phyloP scores from a whole-genome alignment of 1,140 invertebrate species.

The Cherax quadricarinatus region DNA sequence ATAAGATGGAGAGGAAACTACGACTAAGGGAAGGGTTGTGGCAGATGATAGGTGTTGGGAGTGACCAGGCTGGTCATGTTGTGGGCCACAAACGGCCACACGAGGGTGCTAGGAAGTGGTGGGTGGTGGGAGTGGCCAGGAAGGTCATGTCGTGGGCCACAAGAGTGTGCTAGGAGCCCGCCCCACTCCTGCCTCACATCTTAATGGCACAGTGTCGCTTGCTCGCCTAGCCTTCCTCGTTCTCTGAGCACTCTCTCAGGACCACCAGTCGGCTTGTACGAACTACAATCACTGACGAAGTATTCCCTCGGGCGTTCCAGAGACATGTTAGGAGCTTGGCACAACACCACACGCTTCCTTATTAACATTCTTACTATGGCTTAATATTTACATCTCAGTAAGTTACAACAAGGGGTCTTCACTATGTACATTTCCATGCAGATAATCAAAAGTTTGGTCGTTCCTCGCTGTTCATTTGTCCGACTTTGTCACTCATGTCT shows the following conservation, averaged over 20 bases:
- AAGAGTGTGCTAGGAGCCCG: neutral
- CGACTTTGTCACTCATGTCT: too few species aligned
- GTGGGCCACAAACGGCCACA: neutral
- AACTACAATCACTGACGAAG: neutral
- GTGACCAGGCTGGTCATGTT: neutral
- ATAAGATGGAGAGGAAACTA: neutral
- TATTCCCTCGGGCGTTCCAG: too few species aligned
- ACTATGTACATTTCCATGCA: too few species aligned
- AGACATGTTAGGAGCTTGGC: neutral
- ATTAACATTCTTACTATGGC: neutral
- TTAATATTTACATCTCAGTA: neutral
- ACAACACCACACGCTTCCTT: neutral
- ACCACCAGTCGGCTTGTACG: neutral
- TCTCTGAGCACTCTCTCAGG: neutral
- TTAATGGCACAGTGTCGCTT: neutral
- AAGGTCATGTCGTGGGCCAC: neutral
- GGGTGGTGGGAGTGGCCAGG: too few species aligned
- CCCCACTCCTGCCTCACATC: slow-evolving; percentile 5
- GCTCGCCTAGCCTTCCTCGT: neutral
- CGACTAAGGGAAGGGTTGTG: neutral
- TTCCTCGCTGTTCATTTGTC: too few species aligned
- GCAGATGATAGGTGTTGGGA: neutral
- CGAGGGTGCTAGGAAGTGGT: neutral
- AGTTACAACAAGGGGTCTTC: too few species aligned
- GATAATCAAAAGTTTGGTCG: too few species aligned